Base-by-base conservation (phyloP, 2,888 invertebrate species). In the Boloria euphrosyne region DNA sequence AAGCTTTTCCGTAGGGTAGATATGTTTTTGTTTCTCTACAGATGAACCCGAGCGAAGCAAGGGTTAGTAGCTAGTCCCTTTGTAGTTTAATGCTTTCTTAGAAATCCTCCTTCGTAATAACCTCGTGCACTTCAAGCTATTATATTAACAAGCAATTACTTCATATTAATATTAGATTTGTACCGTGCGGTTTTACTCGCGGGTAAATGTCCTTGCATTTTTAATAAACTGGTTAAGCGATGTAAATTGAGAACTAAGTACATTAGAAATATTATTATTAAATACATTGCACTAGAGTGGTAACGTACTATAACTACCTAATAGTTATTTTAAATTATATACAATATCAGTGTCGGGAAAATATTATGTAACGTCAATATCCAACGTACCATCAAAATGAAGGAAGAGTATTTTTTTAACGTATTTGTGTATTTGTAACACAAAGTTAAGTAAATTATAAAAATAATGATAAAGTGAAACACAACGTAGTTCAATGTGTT, bases 141-240 rank as follows among this genome's bases (percentile, higher is more conserved):
- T 46, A 65, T 54, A 54, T 62, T 65, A 65, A 65, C 65, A 67
- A 62, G 59, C 55, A 62, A 70, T 65, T 60, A 67, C 62, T 53
- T 62, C 60, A 67, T 65, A 61, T 62, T 49, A 67, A 68, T 68
- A 63, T 67, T 65, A 51, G 44, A 52, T 62, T 52, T 22, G 22
- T 64, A 59, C 22, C 60, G 18, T 65, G 68, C 62, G 68, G 68
- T 70, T 70, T 70, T 70, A 68, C 65, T 68, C n/a, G 38, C 55
- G 50, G 57, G 59, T 65, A 67, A 62, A 62, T 60, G 65, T 62
- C 69, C 69, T 70, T 70, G 65, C 62, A 47, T 46, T 64, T 57
- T 58, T 57, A 64, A 57, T 66, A 16, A 63, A 44, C 10, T 14
- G 27, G 43, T 53, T 44, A 61, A 14, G 51, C 50, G 16, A 51